These are phyloP conservation scores for Potamarius usumacintae DNA, from an alignment of 2,113 vertebrate species.

Conservation along the genomic window DNA sequence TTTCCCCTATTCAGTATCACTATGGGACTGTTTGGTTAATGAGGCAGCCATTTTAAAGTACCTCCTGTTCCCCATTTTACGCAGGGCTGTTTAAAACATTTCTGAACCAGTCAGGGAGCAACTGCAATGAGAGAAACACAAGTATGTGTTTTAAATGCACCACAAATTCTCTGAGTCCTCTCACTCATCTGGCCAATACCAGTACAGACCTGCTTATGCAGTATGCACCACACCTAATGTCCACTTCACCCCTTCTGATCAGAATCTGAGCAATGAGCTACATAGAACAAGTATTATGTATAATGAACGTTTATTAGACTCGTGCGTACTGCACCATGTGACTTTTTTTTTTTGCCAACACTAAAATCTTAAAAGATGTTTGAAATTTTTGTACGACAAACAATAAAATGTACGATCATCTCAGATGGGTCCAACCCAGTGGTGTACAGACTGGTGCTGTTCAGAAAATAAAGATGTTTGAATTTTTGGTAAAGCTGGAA, in stretches of 20 bases:
- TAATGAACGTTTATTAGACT: constrained; percentile 50
- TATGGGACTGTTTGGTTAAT: constrained; percentile 10
- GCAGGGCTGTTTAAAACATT: background rate
- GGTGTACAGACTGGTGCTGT: constrained; percentile 53
- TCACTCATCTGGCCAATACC: background rate
- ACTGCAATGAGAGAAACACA: background rate
- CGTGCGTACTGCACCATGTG: background rate
- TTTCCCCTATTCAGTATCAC: background rate
- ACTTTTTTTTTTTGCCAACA: constrained; percentile 45
- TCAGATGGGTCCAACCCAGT: constrained; percentile 61
- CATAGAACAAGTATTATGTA: constrained; percentile 62
- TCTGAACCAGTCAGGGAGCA: background rate
- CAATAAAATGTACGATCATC: constrained; percentile 54
- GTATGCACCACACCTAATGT: constrained; percentile 13
- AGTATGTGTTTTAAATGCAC: background rate
- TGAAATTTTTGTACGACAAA: constrained; percentile 62
- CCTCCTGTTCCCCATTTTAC: constrained; percentile 29
- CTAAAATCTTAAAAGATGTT: constrained; percentile 57
- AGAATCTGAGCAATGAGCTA: constrained; percentile 51
- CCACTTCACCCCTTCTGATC: constrained; percentile 55
- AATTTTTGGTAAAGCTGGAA: constrained; percentile 21
- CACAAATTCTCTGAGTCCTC: constrained; percentile 50
- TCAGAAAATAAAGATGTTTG: constrained; percentile 19
- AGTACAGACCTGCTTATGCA: constrained; percentile 36
- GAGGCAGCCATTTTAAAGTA: constrained; percentile 34